These are phyloP conservation scores for Centrocercus urophasianus DNA, from an alignment of 2,113 vertebrate genomes.

Conservation along the genomic window DNA sequence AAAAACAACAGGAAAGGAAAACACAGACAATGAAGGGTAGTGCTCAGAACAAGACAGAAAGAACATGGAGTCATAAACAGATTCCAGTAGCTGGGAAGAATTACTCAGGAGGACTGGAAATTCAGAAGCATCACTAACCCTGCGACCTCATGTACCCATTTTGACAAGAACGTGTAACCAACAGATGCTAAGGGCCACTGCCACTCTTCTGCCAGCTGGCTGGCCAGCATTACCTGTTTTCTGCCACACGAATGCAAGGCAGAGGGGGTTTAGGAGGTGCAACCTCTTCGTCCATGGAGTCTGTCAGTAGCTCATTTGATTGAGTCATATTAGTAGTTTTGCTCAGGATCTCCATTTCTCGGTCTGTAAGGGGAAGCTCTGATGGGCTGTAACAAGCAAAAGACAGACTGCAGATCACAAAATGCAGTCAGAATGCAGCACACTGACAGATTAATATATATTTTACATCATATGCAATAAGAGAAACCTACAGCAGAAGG, in stretches of 20 bases:
- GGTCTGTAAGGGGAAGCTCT: slow-evolving; percentile 86
- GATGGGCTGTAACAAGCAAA: slow-evolving; percentile 75
- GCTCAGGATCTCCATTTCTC: slow-evolving; percentile 89
- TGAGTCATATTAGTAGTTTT: slow-evolving; percentile 80
- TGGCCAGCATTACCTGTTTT: slow-evolving; percentile 84
- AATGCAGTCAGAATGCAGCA: not conserved
- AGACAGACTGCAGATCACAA: not conserved
- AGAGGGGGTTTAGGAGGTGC: slow-evolving; percentile 97
- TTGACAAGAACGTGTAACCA: not conserved
- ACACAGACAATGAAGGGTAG: not conserved
- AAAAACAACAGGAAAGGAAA: not conserved
- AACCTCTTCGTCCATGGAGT: slow-evolving; percentile 84
- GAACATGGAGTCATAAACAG: not conserved
- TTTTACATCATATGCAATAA: not conserved
- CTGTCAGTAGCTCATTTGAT: slow-evolving; percentile 80
- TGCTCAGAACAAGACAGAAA: not conserved
- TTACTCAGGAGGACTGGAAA: not conserved
- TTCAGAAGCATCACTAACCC: not conserved
- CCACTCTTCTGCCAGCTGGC: not conserved
- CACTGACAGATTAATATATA: not conserved
- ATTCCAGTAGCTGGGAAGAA: not conserved
- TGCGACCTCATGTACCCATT: not conserved
- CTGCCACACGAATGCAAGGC: slow-evolving; percentile 92
- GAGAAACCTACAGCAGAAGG: not conserved
- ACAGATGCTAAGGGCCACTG: not conserved